Conservation (phyloP, 2,888 invertebrate species). For the Tupiocoris notatus region DNA sequence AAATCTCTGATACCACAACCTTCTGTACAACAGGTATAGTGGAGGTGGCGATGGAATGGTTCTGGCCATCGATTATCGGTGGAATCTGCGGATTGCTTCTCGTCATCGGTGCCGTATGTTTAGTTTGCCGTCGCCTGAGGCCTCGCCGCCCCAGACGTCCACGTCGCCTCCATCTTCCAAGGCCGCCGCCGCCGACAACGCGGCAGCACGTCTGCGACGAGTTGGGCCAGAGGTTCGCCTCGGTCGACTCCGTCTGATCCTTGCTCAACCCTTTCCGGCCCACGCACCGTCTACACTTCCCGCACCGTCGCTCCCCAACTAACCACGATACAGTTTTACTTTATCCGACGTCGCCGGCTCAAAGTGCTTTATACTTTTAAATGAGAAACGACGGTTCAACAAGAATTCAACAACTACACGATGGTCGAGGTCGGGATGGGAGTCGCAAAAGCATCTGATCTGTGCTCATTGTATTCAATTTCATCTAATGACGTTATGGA, state of each 20-base stretch:
- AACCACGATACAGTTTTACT: conserved; percentile 40
- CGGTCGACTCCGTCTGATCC: conserved; percentile 61
- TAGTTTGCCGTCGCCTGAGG: conserved; percentile 59
- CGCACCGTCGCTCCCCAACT: conserved; percentile 23
- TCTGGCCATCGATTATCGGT: conserved; percentile 59
- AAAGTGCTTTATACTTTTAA: conserved; percentile 42
- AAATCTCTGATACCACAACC: too few relatives aligned
- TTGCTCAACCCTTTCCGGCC: conserved; percentile 51
- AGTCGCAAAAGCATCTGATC: background rate
- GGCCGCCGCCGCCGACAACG: conserved; percentile 53
- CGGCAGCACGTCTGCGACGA: conserved; percentile 58
- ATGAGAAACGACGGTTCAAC: background rate
- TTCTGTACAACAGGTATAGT: conserved; percentile 56
- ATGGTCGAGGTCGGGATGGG: background rate
- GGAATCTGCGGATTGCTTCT: conserved; percentile 57
- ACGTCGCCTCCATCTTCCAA: conserved; percentile 52
- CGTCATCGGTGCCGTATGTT: conserved; percentile 57
- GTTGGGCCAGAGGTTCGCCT: conserved; percentile 60
- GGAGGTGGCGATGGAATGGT: conserved; percentile 60
- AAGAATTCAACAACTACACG: background rate
- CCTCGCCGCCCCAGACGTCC: conserved; percentile 51
- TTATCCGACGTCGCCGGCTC: conserved; percentile 39
- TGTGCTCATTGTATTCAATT: background rate
- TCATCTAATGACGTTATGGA: background rate
- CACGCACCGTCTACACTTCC: conserved; percentile 40